Evolutionary conservation across 2,797 vertebrate genomes (phyloP).

Genomic region (Lates japonicus): DNA sequence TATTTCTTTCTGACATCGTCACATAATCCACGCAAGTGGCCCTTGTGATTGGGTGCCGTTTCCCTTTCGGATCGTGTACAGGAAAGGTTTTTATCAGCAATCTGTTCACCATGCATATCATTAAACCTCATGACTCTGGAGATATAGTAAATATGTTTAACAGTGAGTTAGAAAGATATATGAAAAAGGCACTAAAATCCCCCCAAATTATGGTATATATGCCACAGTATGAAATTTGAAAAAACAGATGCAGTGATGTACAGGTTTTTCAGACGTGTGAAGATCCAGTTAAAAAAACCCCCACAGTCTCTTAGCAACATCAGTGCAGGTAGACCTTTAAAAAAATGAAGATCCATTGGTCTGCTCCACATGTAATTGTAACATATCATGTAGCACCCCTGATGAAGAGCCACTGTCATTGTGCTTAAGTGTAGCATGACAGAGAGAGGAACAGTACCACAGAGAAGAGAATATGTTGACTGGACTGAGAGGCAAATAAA

Average conservation of each 20-base stretch:
- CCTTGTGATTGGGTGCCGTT: too few relatives aligned
- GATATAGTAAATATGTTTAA: too few relatives aligned
- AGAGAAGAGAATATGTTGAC: background rate
- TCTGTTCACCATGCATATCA: background rate
- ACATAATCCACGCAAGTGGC: too few relatives aligned
- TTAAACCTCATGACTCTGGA: background rate
- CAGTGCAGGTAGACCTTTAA: conserved; percentile 23
- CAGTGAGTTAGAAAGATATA: too few relatives aligned
- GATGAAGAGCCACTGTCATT: conserved; percentile 2
- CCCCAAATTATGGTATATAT: background rate
- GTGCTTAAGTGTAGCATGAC: background rate
- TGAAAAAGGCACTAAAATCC: too few relatives aligned
- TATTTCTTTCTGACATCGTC: too few relatives aligned
- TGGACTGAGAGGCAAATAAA: conserved; percentile 12
- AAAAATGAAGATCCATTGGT: conserved; percentile 43
- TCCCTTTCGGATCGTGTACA: too few relatives aligned
- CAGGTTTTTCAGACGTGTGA: conserved; percentile 2
- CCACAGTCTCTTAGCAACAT: conserved; percentile 57
- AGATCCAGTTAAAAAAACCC: background rate
- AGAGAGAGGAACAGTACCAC: background rate
- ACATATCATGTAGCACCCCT: background rate
- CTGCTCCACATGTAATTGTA: background rate
- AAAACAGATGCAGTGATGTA: background rate
- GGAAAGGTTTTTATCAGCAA: background rate
- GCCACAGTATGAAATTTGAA: background rate